Base-by-base conservation (phyloP, 1,140 invertebrate species). In the Macrobrachium rosenbergii region DNA sequence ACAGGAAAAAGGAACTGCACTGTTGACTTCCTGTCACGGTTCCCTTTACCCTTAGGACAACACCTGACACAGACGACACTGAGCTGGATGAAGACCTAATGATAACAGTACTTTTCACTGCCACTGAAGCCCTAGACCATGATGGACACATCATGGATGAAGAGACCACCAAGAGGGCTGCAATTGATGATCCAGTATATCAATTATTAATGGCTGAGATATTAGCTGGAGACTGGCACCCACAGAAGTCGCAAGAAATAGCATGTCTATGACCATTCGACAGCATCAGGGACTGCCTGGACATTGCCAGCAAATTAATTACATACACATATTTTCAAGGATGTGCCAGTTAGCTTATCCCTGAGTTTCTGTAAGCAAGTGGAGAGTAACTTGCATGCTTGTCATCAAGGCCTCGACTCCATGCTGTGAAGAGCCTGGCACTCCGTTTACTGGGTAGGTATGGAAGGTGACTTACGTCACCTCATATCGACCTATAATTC, bases 151-250 rank as follows among this genome's bases (percentile, higher is more conserved):
- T 37, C 28, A 37, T 37, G 28, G 28, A 37, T 37, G 28, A 37
- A 37, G 28, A 17, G 17, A 6, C 21, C 37, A 6, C 8, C 43
- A 10, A 75, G 21, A 43, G 19, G 37, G 63, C 2, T 67, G 63
- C 63, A 67, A 8, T 5, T 21, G 8, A 21, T 21, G 17, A n/a
- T 37, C 72, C 17, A 28, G 72, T 23, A 16, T 17, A 17, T 28
- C 23, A 17, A 16, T 14, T 75, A 11, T 16, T 75, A n/a, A 14
- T 78, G 17, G 14, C 43, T 17, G 59, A 78, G 76, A 23, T 78
- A 23, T 52, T 58, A 23, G 76, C 76, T 52, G 52, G 43, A 3
- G 76, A 78, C 76, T 78, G 76, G 76, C 37, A 78, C 76, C 37
- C 76, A 75, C 52, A 59, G 37, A 52, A 52, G 76, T 43, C 28